Percentiles rank a stretch among this genome's conserved stretches.
Conservation (phyloP, 1,140 invertebrate genomes). For the Coptotermes formosanus region DNA sequence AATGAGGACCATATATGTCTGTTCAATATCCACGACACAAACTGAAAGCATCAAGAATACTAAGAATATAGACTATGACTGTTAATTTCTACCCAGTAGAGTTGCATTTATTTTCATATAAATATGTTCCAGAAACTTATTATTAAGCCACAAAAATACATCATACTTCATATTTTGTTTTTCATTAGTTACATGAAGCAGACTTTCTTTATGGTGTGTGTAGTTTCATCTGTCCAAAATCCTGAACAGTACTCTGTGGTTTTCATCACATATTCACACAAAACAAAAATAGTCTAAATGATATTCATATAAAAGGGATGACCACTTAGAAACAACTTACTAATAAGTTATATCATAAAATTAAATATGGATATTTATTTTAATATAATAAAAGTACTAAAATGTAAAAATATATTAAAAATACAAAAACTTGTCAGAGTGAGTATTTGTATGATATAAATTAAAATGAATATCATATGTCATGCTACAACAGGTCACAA, state of each 20-base stretch:
- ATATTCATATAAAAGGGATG: not conserved
- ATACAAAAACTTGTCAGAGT: constrained; percentile 16
- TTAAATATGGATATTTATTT: constrained; percentile 16
- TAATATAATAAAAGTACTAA: constrained; percentile 14
- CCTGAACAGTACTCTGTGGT: not conserved
- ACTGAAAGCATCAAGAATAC: no score
- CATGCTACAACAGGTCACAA: not conserved
- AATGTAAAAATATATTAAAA: constrained; percentile 10
- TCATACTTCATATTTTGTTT: not conserved
- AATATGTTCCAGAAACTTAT: not conserved
- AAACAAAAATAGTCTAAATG: not conserved
- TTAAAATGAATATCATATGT: constrained; percentile 11
- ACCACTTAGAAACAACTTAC: not conserved
- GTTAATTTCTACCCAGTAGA: not conserved
- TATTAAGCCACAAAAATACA: not conserved
- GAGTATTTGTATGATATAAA: constrained; percentile 2
- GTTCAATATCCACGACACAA: no score
- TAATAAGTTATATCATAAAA: not conserved
- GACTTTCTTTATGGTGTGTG: not conserved
- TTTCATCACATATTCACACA: not conserved
- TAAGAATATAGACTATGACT: no score
- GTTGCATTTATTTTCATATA: not conserved
- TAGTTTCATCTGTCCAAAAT: not conserved
- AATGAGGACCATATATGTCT: no score
- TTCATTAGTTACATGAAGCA: not conserved